Percentiles rank a stretch among this genome's conserved stretches.
These are phyloP conservation scores for Cheilosia soror DNA, from an alignment of 2,888 invertebrate genomes.

Conservation along the genomic window DNA sequence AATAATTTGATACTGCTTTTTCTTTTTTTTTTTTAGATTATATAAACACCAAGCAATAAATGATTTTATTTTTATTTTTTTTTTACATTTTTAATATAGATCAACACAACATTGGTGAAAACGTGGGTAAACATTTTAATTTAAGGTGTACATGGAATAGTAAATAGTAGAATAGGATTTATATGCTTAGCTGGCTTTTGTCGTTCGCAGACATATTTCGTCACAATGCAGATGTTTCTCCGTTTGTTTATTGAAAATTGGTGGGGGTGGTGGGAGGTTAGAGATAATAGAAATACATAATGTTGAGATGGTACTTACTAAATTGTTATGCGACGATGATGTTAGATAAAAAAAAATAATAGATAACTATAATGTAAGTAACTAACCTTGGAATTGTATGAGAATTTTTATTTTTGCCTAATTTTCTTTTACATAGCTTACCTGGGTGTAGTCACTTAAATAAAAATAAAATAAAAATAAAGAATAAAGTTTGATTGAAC, in stretches of 20 bases:
- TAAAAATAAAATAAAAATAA: constrained; percentile 16
- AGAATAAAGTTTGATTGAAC: constrained; percentile 9
- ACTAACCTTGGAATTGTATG: constrained; percentile 41
- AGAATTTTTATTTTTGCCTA: neutral
- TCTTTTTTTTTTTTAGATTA: constrained; percentile 17
- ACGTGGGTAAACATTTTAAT: constrained; percentile 61
- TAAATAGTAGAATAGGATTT: constrained; percentile 27
- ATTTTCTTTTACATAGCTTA: constrained; percentile 59
- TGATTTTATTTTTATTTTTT: constrained; percentile 18
- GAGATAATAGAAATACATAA: constrained; percentile 34
- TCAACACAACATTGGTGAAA: constrained; percentile 65
- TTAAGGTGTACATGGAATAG: constrained; percentile 41
- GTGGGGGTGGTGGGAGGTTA: constrained; percentile 23
- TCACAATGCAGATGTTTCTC: constrained; percentile 35
- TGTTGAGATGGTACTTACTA: constrained; percentile 65
- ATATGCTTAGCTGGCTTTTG: constrained; percentile 61
- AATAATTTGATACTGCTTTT: constrained; percentile 36
- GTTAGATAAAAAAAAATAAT: constrained; percentile 36
- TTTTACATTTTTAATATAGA: constrained; percentile 50
- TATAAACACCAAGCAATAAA: constrained; percentile 66
- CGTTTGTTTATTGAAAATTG: constrained; percentile 8
- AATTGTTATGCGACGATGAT: constrained; percentile 45
- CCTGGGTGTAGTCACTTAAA: constrained; percentile 40
- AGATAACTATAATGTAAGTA: constrained; percentile 4
- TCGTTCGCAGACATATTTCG: constrained; percentile 36